Evolutionary conservation across 2,888 invertebrate species (phyloP).

Genomic region (Vanessa cardui): DNA sequence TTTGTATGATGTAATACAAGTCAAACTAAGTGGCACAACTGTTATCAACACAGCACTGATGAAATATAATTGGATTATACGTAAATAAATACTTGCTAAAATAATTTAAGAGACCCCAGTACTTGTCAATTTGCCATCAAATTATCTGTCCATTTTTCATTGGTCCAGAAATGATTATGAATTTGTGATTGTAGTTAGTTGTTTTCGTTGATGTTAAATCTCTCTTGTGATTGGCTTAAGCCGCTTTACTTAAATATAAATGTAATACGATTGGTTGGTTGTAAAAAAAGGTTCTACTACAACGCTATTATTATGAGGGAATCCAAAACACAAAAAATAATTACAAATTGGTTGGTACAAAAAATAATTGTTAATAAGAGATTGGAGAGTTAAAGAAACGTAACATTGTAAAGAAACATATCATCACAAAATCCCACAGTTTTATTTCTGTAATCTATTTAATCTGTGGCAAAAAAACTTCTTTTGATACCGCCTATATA

Average conservation of each 20-base stretch:
- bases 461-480: too few species aligned
- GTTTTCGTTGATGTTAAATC: conserved; percentile 34
- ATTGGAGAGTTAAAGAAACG: too few species aligned
- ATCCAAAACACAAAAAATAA: too few species aligned
- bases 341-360: too few species aligned
- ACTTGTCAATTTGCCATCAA: conserved; percentile 77
- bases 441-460: too few species aligned
- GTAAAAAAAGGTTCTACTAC: not conserved
- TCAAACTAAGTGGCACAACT: conserved; percentile 1
- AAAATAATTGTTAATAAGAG: too few species aligned
- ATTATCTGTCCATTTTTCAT: conserved; percentile 74
- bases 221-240: conserved; percentile 35
- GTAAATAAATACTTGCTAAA: conserved; percentile 73
- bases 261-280: conserved; percentile 30
- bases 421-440: too few species aligned
- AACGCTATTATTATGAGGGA: not conserved
- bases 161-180: conserved; percentile 60
- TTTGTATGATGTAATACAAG: conserved; percentile 26
- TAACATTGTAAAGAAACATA: too few species aligned
- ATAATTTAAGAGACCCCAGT: conserved; percentile 44
- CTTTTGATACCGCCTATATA: too few species aligned
- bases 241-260: not conserved
- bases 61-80: conserved; percentile 51
- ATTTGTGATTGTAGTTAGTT: conserved; percentile 47
- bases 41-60: conserved; percentile 9